Conservation (phyloP, 2,888 invertebrate genomes). For the Chymomyza fuscimana region DNA sequence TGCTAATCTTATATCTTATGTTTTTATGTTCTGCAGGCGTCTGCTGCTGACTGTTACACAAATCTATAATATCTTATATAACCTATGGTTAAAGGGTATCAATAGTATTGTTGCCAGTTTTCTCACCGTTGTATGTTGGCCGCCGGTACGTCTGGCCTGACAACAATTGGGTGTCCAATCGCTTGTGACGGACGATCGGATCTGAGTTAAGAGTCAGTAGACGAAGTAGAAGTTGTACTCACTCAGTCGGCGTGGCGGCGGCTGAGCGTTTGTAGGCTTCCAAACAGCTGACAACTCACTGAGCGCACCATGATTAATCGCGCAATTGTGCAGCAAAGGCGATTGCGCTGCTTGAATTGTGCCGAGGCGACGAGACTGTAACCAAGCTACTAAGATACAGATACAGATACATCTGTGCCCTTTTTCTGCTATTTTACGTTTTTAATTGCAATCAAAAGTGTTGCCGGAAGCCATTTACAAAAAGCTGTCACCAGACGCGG, state of each 20-base stretch:
- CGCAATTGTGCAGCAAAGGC: conserved; percentile 61
- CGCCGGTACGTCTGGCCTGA: conserved; percentile 40
- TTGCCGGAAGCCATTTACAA: conserved; percentile 74
- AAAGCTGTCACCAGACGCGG: conserved; percentile 62
- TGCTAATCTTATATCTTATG: too few relatives aligned
- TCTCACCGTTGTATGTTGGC: conserved; percentile 23
- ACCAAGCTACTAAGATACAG: conserved; percentile 38
- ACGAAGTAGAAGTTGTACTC: conserved; percentile 50
- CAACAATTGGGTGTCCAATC: conserved; percentile 65
- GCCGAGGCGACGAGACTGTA: conserved; percentile 12
- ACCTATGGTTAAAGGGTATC: conserved; percentile 40
- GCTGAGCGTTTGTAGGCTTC: conserved; percentile 20
- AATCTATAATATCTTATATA: too few relatives aligned
- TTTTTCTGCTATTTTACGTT: conserved; percentile 58
- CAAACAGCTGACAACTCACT: conserved; percentile 74
- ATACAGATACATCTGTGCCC: conserved; percentile 43
- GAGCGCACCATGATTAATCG: conserved; percentile 75
- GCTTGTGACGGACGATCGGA: conserved; percentile 64
- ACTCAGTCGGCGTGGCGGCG: conserved; percentile 51
- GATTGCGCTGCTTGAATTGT: conserved; percentile 19
- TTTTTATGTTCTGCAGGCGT: too few relatives aligned
- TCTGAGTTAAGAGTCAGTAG: not conserved
- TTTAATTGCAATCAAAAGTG: conserved; percentile 73
- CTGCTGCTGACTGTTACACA: too few relatives aligned
- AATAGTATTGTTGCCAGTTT: conserved; percentile 46